Base-by-base conservation (phyloP, 2,113 vertebrate species). In the Toxostoma redivivum region DNA sequence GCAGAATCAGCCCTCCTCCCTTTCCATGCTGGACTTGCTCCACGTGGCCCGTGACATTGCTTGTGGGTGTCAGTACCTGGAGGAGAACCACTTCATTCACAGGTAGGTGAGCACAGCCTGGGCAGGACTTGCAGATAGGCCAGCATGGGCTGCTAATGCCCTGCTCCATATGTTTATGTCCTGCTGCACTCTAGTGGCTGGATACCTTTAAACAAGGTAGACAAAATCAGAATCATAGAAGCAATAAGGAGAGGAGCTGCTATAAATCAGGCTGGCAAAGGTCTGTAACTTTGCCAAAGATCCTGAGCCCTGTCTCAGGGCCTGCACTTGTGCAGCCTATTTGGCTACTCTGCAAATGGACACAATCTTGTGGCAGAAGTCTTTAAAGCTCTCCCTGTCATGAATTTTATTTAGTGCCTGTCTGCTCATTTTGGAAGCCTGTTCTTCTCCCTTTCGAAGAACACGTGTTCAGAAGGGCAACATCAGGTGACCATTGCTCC, bases 71-170 rank as follows among this genome's bases (percentile, higher is more conserved):
- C 99, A 99, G 97, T 99, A 99, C 88, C 97, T 99, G 86, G 99
- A 99, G 96, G 99, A 99, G 94, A 99, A 99, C 95, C 99, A 99
- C 93, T 99, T 99, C 96, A 99, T 99, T 91, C 99, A 99, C 98
- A 99, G 99, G 99, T 99, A 88, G 95, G 97, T 81, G 80, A 22
- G 23, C 42, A 21, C 31, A 70, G 50, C 45, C 37, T 10, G 22
- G 57, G 30, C 70, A 58, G 18, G 24, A 15, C 62, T 47, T 22
- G 45, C 44, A 9, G 31, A 35, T 7, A n/a, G 62, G 54, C 51
- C 64, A 62, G 67, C 44, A 47, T 0, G 0, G 51, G 14, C 25
- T 42, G 0, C 0, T 15, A 47, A 37, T 92, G 50, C 54, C 89
- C 92, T 92, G 57, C 56, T 67, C 31, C 19, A 1, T 73, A 44